phyloP scores from a whole-genome alignment of 2,113 vertebrate genomes.

The Odontesthes bonariensis region DNA sequence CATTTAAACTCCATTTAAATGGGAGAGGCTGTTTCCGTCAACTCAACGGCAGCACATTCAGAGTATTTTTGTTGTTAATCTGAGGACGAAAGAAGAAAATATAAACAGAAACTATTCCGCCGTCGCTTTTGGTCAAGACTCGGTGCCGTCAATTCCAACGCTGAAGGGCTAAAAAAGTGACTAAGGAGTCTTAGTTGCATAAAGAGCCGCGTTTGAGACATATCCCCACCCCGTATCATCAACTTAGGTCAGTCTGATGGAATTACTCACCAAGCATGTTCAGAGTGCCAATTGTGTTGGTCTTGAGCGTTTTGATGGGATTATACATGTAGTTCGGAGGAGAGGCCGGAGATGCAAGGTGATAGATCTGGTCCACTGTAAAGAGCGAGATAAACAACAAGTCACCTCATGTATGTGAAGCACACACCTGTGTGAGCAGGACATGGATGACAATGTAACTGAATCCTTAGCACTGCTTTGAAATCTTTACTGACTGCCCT shows the following conservation, averaged over 20 bases:
- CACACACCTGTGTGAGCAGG: not conserved
- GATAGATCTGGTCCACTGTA: conserved; percentile 98
- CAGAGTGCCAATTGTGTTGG: conserved; percentile 96
- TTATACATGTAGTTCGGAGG: conserved; percentile 99
- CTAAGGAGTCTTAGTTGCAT: no score
- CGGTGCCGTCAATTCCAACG: no score
- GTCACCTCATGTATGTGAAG: not conserved
- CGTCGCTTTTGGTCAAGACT: no score
- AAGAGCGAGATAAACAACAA: conserved; percentile 10
- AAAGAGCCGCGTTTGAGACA: no score
- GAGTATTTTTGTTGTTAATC: not conserved
- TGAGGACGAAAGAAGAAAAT: no score
- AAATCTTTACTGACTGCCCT: not conserved
- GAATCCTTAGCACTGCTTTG: not conserved
- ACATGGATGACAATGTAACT: not conserved
- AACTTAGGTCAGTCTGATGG: not conserved
- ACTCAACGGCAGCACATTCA: not conserved
- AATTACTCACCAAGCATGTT: conserved; percentile 95
- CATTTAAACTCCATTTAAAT: not conserved
- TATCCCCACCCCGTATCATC: not conserved
- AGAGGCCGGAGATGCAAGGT: conserved; percentile 96
- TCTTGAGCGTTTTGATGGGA: conserved; percentile 98
- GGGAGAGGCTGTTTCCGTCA: not conserved
- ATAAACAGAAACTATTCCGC: not conserved
- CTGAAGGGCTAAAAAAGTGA: no score